Base-by-base conservation (phyloP, 30 jellyfish, hydroid and myxozoan species). In the Cassiopea xamachana region DNA sequence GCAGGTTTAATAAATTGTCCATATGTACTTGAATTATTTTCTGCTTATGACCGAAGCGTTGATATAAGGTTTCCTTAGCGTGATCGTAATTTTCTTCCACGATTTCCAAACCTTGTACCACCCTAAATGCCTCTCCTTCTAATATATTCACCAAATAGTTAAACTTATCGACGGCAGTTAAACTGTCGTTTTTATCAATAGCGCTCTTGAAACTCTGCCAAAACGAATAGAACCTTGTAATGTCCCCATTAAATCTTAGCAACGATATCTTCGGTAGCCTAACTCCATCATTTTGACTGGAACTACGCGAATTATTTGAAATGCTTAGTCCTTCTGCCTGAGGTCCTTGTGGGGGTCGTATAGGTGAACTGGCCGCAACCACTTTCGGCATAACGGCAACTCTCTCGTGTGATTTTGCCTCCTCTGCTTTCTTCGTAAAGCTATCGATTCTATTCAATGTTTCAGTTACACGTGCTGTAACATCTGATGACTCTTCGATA, bases 161-260 rank as follows among this genome's bases (percentile, higher is more conserved):
- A 78, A 84, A 15, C 50, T 91, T 91, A 39, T 85, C 89, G 17
- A 84, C 81, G 18, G 60, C 44, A 6, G 88, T 60, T 59, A 82
- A 3, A 82, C 60, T 44, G 6, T 45, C 68, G 91, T 82, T 82
- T 59, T 82, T 46, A 69, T 82, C 49, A 18, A 19, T 15, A 6
- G 86, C 13, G 64, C 87, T 12, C 50, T 49, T 12, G 9, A 82
- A 18, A 67, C 87, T 59, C 10, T 82, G 86, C 68, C 51, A 18
- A 43, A 60, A 68, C 46, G 91, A 82, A 17, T 82, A 87, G 45
- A 82, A 91, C 46, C 76, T 75, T 51, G 85, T 77, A 4, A 92
- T 51, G 62, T 83, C 75, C 83, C 97, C 97, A 47, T 77, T 61
- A 91, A 91, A 84, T 47, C 55, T 80, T 77, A 44, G 62, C 46